These are phyloP conservation scores for Agrilus mali DNA, from an alignment of 2,888 invertebrate genomes.

Conservation along the genomic window DNA sequence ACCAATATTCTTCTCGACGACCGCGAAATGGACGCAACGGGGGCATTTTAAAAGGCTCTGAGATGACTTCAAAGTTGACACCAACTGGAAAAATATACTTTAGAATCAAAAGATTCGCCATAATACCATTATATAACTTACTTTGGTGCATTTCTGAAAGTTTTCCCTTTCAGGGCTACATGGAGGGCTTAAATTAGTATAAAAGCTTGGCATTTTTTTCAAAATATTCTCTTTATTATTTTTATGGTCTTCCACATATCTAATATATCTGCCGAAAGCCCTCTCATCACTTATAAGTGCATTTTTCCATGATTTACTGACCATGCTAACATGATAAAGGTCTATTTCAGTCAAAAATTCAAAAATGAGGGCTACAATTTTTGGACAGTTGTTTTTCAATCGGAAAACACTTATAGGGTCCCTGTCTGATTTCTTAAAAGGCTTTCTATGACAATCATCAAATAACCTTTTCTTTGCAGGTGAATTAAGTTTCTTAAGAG, in stretches of 20 bases:
- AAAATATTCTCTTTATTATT: constrained; percentile 18
- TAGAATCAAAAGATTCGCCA: neutral
- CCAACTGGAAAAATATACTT: constrained; percentile 15
- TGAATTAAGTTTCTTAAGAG: constrained; percentile 14
- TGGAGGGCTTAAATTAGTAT: constrained; percentile 2
- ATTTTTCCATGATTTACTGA: constrained; percentile 17
- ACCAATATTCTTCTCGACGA: constrained; percentile 26
- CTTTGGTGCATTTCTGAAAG: constrained; percentile 9
- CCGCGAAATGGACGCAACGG: constrained; percentile 21
- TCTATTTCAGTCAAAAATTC: constrained; percentile 24
- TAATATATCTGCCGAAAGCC: constrained; percentile 6
- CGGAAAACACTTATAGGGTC: constrained; percentile 9
- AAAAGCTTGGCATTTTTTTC: neutral
- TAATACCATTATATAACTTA: constrained; percentile 1
- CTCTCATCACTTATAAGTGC: constrained; percentile 7
- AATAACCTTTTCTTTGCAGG: constrained; percentile 24
- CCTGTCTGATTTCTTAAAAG: constrained; percentile 9
- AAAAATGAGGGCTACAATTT: constrained; percentile 24
- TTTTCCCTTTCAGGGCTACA: constrained; percentile 7
- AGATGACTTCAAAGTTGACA: constrained; percentile 16
- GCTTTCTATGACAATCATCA: constrained; percentile 5
- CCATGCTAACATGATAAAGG: constrained; percentile 23
- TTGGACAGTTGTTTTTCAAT: constrained; percentile 13
- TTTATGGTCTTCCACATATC: constrained; percentile 5
- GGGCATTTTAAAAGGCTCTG: constrained; percentile 27